Evolutionary conservation across 2,888 invertebrate species (phyloP).

Genomic region (Periphyllus acericola): DNA sequence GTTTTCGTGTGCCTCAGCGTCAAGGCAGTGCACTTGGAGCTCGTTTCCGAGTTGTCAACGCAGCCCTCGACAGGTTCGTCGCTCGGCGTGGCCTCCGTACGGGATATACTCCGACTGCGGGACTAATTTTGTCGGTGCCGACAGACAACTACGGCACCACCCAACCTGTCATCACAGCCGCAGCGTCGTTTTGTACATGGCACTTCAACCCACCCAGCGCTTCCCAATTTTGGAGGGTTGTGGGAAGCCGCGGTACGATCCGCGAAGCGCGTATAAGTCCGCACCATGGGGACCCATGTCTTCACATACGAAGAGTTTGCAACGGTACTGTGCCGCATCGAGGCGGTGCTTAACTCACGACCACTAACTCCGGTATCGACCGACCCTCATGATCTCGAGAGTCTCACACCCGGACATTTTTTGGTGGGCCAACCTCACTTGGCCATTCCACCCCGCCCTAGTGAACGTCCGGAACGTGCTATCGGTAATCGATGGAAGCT

Average conservation of each 20-base stretch:
- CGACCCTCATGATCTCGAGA: too few species aligned
- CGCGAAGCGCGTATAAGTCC: too few species aligned
- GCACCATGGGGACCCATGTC: too few species aligned
- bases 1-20: not conserved
- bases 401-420: not conserved
- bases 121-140: not conserved
- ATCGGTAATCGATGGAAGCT: not conserved
- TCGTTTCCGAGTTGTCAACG: not conserved
- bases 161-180: not conserved
- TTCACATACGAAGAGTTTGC: too few species aligned
- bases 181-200: not conserved
- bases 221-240: too few species aligned
- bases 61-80: too few species aligned
- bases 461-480: not conserved
- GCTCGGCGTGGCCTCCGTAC: too few species aligned
- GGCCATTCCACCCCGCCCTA: not conserved
- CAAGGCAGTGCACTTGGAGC: not conserved
- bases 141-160: not conserved
- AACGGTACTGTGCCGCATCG: too few species aligned
- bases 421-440: not conserved
- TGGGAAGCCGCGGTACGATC: too few species aligned
- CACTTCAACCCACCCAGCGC: not conserved
- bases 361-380: too few species aligned
- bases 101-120: constrained; percentile 6
- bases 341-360: too few species aligned